Percentiles rank a stretch among this genome's conserved stretches.
Conservation (phyloP, 1,140 invertebrate species). For the Chrysomallon squamiferum region DNA sequence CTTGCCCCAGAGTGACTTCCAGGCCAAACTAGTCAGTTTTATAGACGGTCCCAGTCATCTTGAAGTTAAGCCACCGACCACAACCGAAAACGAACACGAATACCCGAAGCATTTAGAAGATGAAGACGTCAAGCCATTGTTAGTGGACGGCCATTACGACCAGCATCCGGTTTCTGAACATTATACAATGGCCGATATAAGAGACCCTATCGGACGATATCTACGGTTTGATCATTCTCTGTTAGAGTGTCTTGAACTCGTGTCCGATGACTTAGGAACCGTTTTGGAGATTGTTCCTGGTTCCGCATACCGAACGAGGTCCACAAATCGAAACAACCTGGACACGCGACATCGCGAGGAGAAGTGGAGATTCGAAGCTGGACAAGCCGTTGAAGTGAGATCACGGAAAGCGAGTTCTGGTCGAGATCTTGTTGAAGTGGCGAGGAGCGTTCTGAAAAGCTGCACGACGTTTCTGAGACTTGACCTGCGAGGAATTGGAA, state of each 20-base stretch:
- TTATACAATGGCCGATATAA: slow-evolving; percentile 23
- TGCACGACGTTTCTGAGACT: slow-evolving; percentile 17
- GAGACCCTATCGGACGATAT: slow-evolving; percentile 13
- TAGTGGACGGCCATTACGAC: slow-evolving; percentile 24
- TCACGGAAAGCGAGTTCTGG: not conserved
- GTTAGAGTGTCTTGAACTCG: slow-evolving; percentile 25
- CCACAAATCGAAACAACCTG: slow-evolving; percentile 20
- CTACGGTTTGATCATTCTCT: slow-evolving; percentile 25
- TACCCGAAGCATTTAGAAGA: slow-evolving; percentile 5
- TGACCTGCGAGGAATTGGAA: slow-evolving; percentile 14
- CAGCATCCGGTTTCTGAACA: slow-evolving; percentile 16
- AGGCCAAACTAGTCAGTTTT: slow-evolving; percentile 13
- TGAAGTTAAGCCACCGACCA: slow-evolving; percentile 3
- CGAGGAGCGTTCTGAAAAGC: slow-evolving; percentile 14
- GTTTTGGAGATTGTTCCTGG: slow-evolving; percentile 4
- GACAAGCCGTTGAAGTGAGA: slow-evolving; percentile 23
- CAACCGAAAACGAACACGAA: slow-evolving; percentile 12
- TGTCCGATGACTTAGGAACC: slow-evolving; percentile 7
- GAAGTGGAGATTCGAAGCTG: slow-evolving; percentile 14
- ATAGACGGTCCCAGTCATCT: not conserved
- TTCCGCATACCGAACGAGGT: slow-evolving; percentile 12
- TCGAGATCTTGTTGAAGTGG: not conserved
- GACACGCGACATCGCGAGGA: slow-evolving; percentile 25
- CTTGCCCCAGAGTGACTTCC: slow-evolving; percentile 19
- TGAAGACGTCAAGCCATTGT: slow-evolving; percentile 8